Base-by-base conservation (phyloP, 2,888 invertebrate genomes). In the Sphaerophoria rueppellii region DNA sequence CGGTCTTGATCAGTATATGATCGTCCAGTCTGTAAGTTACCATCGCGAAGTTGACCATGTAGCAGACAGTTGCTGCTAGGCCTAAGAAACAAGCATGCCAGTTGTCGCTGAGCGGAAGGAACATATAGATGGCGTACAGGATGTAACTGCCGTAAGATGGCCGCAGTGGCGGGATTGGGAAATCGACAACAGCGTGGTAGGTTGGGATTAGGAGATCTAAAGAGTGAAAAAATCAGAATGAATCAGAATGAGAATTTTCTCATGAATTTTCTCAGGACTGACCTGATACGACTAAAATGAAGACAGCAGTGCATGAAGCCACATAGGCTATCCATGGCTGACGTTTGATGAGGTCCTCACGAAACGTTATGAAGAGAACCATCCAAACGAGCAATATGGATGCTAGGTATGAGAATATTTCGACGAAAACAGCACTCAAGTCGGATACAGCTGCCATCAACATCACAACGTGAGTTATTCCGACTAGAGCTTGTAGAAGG, bases 51-150 rank as follows among this genome's bases (percentile, higher is more conserved):
- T 93, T 92, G 37, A 93, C 89, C 61, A 96, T 91, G 89, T 97
- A 95, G 48, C 94, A 93, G 0, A 93, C 86, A 55, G 96, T 95
- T 12, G 96, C 94, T 0, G 95, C 91, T 1, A 94, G 86, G 0
- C 97, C 97, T 67, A 97, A 92, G 34, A 95, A 89, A 35, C 95
- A 93, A 0, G 96, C 95, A 83, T 95, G 93, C 83, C 94, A 93
- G 89, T 96, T 95, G 89, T 95, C 94, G 32, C 95, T 94, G 89
- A 97, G 93, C 0, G 97, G 97, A 87, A 98, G 93, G 91, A 98
- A 97, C 87, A 97, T 95, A 91, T 97, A 97, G 85, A 96, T 95
- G 0, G 96, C 95, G 67, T 98, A 93, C 1, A 97, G 93, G 1
- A 95, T 94, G 90, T 95, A 94, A 0, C 95, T 94, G 1, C 95